These are phyloP conservation scores for Pasiphila rectangulata DNA, from an alignment of 2,888 invertebrate genomes.

Conservation along the genomic window DNA sequence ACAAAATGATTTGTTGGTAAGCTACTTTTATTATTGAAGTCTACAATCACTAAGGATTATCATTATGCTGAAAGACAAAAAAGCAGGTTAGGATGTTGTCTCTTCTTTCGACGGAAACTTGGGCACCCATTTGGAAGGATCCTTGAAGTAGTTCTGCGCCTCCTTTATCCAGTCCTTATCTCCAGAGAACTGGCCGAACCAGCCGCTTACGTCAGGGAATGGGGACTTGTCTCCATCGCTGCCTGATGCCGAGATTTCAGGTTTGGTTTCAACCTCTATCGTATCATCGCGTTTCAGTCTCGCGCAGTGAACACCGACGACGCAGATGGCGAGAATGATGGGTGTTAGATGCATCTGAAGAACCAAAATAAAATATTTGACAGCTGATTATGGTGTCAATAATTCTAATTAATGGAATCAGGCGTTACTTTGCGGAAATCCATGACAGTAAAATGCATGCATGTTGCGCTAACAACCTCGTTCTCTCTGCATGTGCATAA, in stretches of 20 bases:
- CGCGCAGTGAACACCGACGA: slow-evolving; percentile 22
- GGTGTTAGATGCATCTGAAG: slow-evolving; percentile 32
- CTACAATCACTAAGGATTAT: too few relatives aligned
- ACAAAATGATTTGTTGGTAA: too few relatives aligned
- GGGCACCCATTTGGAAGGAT: slow-evolving; percentile 3
- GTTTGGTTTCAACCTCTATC: slow-evolving; percentile 1
- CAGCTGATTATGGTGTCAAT: too few relatives aligned
- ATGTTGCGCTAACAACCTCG: too few relatives aligned
- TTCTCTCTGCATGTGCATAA: too few relatives aligned
- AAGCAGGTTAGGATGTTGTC: too few relatives aligned
- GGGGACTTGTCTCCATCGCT: slow-evolving; percentile 2
- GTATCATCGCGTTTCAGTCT: slow-evolving; percentile 20
- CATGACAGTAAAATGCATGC: too few relatives aligned
- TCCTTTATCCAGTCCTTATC: slow-evolving; percentile 15
- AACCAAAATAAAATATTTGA: slow-evolving; percentile 2
- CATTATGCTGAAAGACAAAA: too few relatives aligned
- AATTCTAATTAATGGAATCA: too few relatives aligned
- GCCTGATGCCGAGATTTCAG: neutral
- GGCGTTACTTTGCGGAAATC: too few relatives aligned
- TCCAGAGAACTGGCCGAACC: slow-evolving; percentile 4
- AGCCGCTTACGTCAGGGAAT: slow-evolving; percentile 5
- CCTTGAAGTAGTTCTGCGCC: slow-evolving; percentile 3
- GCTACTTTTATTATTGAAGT: too few relatives aligned
- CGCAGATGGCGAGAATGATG: slow-evolving; percentile 30
- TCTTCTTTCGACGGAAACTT: too few relatives aligned